These are phyloP conservation scores for Tichodroma muraria DNA, from an alignment of 2,113 vertebrate genomes.

Conservation along the genomic window DNA sequence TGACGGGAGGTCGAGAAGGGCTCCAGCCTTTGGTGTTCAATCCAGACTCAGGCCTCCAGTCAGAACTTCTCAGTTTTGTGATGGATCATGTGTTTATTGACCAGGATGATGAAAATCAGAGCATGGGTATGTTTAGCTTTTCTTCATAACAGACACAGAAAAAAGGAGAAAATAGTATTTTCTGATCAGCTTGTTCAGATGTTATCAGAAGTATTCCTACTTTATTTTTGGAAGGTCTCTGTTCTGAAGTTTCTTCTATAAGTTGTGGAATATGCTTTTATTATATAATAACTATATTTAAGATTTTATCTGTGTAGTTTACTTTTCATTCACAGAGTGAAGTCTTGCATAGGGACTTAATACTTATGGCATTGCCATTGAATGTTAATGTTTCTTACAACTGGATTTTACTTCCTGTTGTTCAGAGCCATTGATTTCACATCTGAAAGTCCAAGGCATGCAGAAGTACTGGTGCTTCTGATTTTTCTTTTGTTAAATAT, in stretches of 20 bases:
- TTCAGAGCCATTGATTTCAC: neutral
- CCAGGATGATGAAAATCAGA: conserved; percentile 98
- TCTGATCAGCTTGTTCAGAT: neutral
- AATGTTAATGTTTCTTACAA: neutral
- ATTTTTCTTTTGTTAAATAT: neutral
- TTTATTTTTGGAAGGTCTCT: neutral
- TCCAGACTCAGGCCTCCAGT: conserved; percentile 91
- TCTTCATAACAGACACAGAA: neutral
- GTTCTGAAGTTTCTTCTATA: neutral
- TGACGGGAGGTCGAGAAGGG: conserved; percentile 87
- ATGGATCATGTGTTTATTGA: conserved; percentile 99
- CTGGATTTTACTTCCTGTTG: neutral
- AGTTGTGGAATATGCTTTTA: neutral
- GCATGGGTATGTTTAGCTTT: conserved; percentile 84
- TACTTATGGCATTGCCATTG: neutral
- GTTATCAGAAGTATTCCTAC: neutral
- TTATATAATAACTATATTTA: neutral
- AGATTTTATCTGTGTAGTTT: neutral
- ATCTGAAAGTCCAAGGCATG: neutral
- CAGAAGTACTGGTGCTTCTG: neutral
- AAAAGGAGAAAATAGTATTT: neutral
- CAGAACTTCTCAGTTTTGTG: conserved; percentile 95
- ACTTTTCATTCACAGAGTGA: neutral
- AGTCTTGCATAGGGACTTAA: neutral
- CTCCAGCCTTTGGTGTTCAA: conserved; percentile 96